Base-by-base conservation (phyloP, 2,113 vertebrate genomes). In the Oceanodroma tethys region DNA sequence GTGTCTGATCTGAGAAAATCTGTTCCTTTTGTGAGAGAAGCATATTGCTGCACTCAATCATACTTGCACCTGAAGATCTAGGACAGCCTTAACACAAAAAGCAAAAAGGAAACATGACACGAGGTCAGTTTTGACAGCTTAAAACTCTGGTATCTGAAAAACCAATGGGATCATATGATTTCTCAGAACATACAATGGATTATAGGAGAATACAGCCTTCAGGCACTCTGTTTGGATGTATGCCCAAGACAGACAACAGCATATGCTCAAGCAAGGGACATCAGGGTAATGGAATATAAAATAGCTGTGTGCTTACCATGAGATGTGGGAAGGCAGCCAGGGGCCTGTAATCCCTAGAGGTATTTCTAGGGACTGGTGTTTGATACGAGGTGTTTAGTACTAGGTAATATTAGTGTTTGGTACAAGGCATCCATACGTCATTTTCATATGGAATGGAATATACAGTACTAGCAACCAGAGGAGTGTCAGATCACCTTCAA, bases 231-330 rank as follows among this genome's bases (percentile, higher is more conserved):
- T 62, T 90, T 96, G 95, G 94, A 95, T 88, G 76, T n/a, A 34
- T 58, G 91, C 90, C 95, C 88, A 88, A 90, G 90, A 86, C 88
- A 96, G 93, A 96, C 76, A 97, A 94, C 87, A 81, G 58, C 94
- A 96, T 97, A 94, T 94, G 94, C 76, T 96, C 88, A 88, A 90
- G 73, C 43, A 63, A 89, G 58, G 95, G 87, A 89, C 68, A 91
- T 68, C 79, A 81, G 91, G 66, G 76, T 72, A 96, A 88, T 90
- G 91, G 93, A 96, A 93, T 55, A 93, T 76, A 90, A 95, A 94
- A 92, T 89, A 93, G 60, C 88, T 95, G 19, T 68, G 66, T 63
- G 78, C 58, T 95, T 96, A 79, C 66, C 60, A 78, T 25, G 73
- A 85, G 60, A 80, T 75, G 38, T 36, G 53, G 50, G 78, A 91